These are phyloP conservation scores for Thaumatotibia leucotreta DNA, from an alignment of 1,140 invertebrate species.

Conservation along the genomic window DNA sequence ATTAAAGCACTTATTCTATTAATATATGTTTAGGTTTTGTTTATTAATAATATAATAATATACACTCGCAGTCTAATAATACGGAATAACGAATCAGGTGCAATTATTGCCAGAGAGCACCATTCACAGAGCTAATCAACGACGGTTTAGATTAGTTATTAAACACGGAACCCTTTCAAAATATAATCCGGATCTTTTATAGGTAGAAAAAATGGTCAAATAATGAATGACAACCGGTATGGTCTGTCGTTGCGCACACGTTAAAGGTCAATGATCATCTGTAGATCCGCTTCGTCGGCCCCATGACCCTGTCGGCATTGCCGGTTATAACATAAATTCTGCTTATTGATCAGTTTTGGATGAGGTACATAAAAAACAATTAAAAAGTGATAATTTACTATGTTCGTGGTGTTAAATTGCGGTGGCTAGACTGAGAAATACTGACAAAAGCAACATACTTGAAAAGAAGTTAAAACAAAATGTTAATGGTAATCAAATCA, in stretches of 20 bases:
- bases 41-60: no score
- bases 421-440: no score
- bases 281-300: constrained; percentile 72
- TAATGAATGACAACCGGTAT: constrained; percentile 69
- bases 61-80: no score
- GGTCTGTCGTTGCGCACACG: constrained; percentile 53
- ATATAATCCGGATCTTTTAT: neutral
- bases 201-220: constrained; percentile 31
- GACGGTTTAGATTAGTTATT: neutral
- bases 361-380: neutral
- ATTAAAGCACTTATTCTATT: no score
- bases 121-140: no score
- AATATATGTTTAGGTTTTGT: no score
- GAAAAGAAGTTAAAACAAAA: no score
- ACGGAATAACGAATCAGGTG: no score
- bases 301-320: constrained; percentile 67
- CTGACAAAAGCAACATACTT: no score
- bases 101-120: no score
- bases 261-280: constrained; percentile 75
- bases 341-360: constrained; percentile 42
- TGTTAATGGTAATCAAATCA: no score
- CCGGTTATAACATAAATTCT: constrained; percentile 41
- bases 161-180: constrained; percentile 18
- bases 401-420: no score
- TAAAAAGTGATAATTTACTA: neutral